phyloP scores from a whole-genome alignment of 2,797 vertebrate genomes.

The Pyrocephalus nanus region DNA sequence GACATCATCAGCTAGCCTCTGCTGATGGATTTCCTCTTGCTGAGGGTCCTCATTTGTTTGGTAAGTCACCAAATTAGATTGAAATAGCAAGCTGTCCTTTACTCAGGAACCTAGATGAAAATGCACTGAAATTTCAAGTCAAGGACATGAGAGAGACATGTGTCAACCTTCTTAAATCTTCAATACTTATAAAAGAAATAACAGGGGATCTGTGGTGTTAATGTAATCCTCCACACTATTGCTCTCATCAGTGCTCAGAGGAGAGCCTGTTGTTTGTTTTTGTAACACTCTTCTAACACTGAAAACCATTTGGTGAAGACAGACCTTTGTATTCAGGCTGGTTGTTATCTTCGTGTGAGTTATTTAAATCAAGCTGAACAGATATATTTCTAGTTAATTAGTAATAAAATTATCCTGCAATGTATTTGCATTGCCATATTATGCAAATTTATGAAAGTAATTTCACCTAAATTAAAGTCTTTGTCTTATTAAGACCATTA shows the following conservation, averaged over 20 bases:
- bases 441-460: conserved; percentile 35
- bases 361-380: conserved; percentile 7
- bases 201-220: neutral
- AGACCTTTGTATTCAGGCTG: neutral
- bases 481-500: neutral
- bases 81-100: neutral
- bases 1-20: conserved; percentile 84
- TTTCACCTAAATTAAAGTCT: conserved; percentile 1
- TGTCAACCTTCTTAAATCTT: neutral
- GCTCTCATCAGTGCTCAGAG: neutral
- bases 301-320: neutral
- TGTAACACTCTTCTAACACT: neutral
- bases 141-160: neutral
- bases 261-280: neutral
- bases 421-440: conserved; percentile 38
- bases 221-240: neutral
- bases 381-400: conserved; percentile 46
- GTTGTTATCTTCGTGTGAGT: neutral
- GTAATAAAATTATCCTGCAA: conserved; percentile 41
- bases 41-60: conserved; percentile 87
- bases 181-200: neutral
- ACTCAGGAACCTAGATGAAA: neutral
- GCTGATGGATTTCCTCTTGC: conserved; percentile 87
- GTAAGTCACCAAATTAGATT: conserved; percentile 68
- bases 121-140: neutral